Conservation (phyloP, 2,113 vertebrate genomes). For the Panthera tigris region DNA sequence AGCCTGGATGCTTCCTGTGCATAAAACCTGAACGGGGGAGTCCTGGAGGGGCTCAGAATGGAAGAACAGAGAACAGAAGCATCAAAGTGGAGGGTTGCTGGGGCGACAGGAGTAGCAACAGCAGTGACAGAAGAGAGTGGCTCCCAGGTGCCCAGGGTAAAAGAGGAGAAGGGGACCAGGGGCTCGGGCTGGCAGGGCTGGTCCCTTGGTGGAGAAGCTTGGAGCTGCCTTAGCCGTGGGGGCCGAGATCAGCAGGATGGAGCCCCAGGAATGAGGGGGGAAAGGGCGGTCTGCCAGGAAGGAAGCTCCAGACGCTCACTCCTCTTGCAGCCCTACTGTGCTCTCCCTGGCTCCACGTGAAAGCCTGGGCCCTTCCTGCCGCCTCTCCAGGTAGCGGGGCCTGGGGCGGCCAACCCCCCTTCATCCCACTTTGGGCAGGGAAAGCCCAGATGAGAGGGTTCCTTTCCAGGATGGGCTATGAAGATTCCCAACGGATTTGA, state of each 20-base stretch:
- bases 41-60: not conserved
- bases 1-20: not conserved
- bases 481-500: constrained; percentile 78
- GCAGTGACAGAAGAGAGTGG: accelerated
- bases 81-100: not conserved
- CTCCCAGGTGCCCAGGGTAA: accelerated
- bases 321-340: not conserved
- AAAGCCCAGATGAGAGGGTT: constrained; percentile 44
- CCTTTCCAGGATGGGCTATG: constrained; percentile 57
- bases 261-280: too few relatives aligned
- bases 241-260: accelerated
- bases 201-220: not conserved
- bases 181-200: not conserved
- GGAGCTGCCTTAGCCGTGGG: not conserved
- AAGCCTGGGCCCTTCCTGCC: not conserved
- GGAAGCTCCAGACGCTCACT: not conserved
- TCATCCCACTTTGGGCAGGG: constrained; percentile 44
- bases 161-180: accelerated
- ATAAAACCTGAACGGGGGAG: not conserved
- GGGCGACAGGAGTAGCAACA: accelerated
- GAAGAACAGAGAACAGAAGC: not conserved
- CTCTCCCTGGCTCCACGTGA: not conserved
- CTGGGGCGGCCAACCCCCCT: not conserved
- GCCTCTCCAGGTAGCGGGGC: constrained; percentile 50
- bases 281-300: not conserved